phyloP scores from a whole-genome alignment of 2,888 invertebrate species.

The Uropetala carovei region DNA sequence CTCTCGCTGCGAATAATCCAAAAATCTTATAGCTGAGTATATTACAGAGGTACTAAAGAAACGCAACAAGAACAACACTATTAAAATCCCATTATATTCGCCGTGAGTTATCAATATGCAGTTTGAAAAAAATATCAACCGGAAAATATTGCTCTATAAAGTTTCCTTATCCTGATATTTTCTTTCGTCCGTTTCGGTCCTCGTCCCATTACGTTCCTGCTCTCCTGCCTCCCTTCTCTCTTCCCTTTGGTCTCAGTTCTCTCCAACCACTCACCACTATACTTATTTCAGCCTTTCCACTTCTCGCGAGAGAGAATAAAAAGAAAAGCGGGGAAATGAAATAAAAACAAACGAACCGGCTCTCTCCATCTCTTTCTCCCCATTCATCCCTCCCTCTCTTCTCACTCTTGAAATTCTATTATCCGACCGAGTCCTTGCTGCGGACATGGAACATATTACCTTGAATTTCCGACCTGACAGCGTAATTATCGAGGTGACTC shows the following conservation, averaged over 20 bases:
- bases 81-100: too few relatives aligned
- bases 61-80: too few relatives aligned
- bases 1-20: not conserved
- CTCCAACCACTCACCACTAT: not conserved
- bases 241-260: not conserved
- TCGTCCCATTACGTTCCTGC: not conserved
- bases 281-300: not conserved
- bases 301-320: not conserved
- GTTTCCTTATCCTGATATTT: not conserved
- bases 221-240: not conserved
- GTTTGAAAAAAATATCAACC: too few relatives aligned
- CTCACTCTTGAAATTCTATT: conserved; percentile 62
- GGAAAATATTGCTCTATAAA: not conserved
- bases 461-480: conserved; percentile 64
- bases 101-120: too few relatives aligned
- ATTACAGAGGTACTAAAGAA: too few relatives aligned
- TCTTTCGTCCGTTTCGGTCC: not conserved
- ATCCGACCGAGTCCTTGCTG: conserved; percentile 58
- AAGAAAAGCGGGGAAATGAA: conserved; percentile 23
- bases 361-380: not conserved
- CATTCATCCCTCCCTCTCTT: not conserved
- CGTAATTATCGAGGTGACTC: conserved; percentile 62
- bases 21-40: not conserved
- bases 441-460: conserved; percentile 63
- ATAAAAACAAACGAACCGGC: conserved; percentile 12